Percentiles rank a stretch among this genome's conserved stretches.
Evolutionary conservation across 2,797 vertebrate species (phyloP).

Genomic region (Thamnophis elegans): DNA sequence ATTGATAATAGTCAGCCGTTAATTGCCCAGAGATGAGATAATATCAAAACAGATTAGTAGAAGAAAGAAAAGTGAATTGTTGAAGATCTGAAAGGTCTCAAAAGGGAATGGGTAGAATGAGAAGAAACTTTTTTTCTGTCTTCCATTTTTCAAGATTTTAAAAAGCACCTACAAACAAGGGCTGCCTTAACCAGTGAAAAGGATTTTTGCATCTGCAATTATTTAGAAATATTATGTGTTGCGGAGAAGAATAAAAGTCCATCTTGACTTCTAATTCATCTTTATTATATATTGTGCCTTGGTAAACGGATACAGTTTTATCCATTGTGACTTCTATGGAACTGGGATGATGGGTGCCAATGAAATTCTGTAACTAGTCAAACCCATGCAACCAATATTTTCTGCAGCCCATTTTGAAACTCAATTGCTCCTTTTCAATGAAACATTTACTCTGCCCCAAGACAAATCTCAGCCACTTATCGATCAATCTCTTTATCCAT

Average conservation of each 20-base stretch:
- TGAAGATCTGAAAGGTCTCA: too few species aligned
- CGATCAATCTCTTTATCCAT: background rate
- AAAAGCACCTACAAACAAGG: too few species aligned
- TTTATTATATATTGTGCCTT: background rate
- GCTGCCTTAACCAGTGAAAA: too few species aligned
- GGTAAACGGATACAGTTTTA: background rate
- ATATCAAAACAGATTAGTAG: too few species aligned
- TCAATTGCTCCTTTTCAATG: background rate
- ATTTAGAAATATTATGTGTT: too few species aligned
- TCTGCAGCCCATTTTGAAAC: background rate
- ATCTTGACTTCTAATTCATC: background rate
- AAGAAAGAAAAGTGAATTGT: too few species aligned
- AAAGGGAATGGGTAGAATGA: background rate
- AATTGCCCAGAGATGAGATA: too few species aligned
- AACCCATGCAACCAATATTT: background rate
- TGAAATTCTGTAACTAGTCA: background rate
- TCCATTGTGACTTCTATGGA: background rate
- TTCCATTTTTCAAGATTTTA: background rate
- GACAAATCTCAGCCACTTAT: background rate
- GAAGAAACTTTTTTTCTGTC: background rate
- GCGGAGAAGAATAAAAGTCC: too few species aligned
- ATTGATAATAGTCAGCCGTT: too few species aligned
- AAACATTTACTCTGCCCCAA: background rate
- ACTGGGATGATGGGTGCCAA: background rate
- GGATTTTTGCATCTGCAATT: too few species aligned